Percentiles rank a stretch among this genome's conserved stretches.
Conservation (phyloP, 2,113 vertebrate species). For the Panthera tigris region DNA sequence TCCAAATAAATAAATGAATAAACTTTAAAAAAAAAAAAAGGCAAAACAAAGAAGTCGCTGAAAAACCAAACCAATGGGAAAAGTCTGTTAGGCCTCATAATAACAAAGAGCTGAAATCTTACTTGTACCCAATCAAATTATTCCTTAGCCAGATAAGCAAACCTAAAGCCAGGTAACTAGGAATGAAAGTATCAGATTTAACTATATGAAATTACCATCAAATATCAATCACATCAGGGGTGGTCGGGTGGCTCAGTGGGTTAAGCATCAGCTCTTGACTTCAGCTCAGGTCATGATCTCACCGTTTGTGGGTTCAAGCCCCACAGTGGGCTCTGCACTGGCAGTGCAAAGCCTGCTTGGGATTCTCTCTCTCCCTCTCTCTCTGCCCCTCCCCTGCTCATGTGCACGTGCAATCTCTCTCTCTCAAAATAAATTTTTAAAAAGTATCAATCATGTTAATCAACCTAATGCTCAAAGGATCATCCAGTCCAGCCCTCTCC, state of each 20-base stretch:
- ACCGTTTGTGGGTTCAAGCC: no score
- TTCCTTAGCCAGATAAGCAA: slow-evolving; percentile 4
- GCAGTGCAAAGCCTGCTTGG: no score
- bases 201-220: neutral
- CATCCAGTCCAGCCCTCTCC: neutral
- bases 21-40: neutral
- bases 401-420: no score
- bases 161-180: neutral
- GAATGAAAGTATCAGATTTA: neutral
- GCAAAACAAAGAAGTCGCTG: neutral
- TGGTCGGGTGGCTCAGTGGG: no score
- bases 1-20: no score
- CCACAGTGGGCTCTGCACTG: no score
- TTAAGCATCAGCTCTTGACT: no score
- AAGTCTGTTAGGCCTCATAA: slow-evolving; percentile 18
- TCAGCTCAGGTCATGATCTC: no score
- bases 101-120: slow-evolving; percentile 33
- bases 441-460: neutral
- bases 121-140: slow-evolving; percentile 32
- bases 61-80: slow-evolving; percentile 33
- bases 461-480: neutral
- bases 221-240: neutral
- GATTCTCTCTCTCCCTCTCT: no score
- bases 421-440: no score
- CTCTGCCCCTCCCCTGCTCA: no score